A percentile compares a stretch with the other conserved stretches of the same genome.
Conservation (phyloP, 30 jellyfish, hydroid and myxozoan species). For the Calvadosia cruxmelitensis region DNA sequence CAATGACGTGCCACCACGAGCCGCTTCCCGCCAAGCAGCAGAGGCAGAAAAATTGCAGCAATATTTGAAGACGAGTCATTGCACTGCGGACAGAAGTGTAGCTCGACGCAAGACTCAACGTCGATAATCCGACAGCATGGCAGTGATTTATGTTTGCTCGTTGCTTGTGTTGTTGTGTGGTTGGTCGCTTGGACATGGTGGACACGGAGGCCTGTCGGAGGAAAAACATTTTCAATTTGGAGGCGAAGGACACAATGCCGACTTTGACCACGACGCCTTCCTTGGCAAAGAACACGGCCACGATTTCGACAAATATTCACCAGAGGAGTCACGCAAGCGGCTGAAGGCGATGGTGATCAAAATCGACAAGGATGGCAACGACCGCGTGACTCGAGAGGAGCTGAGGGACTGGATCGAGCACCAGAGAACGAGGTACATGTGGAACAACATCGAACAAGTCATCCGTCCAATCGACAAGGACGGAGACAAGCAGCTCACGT, state of each 20-base stretch:
- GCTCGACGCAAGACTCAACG: too few species aligned
- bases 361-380: conserved; percentile 58
- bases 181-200: conserved; percentile 8
- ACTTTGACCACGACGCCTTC: conserved; percentile 90
- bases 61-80: too few species aligned
- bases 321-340: conserved; percentile 67
- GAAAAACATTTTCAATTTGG: conserved; percentile 55
- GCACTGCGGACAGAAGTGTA: too few species aligned
- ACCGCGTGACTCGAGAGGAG: conserved; percentile 36
- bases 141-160: too few species aligned
- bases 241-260: conserved; percentile 34
- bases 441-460: conserved; percentile 74
- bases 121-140: too few species aligned
- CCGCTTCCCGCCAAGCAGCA: too few species aligned
- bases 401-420: conserved; percentile 66
- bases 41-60: too few species aligned
- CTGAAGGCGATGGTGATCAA: conserved; percentile 41
- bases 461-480: conserved; percentile 64
- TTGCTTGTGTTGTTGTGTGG: too few species aligned
- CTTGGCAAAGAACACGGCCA: conserved; percentile 87
- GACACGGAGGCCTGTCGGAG: conserved; percentile 52
- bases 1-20: too few species aligned
- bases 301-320: conserved; percentile 65
- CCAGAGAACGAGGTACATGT: conserved; percentile 81
- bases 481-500: conserved; percentile 47